Evolutionary conservation across 2,888 invertebrate genomes (phyloP).

Genomic region (Melinopterus prodromus): DNA sequence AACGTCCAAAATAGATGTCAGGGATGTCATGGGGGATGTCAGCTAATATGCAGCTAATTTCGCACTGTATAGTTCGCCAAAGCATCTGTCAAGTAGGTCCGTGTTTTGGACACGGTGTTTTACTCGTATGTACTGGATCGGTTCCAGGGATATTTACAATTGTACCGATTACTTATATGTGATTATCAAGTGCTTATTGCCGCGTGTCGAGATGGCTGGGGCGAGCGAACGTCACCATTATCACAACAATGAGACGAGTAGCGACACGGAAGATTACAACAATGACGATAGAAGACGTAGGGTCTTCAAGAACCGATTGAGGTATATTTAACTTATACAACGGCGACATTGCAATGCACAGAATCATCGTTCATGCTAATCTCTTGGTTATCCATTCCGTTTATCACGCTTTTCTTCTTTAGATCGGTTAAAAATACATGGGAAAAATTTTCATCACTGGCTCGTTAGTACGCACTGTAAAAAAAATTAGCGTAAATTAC

Average conservation of each 20-base stretch:
- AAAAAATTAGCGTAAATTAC: too few species aligned
- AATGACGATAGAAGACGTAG: constrained; percentile 74
- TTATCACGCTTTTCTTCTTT: not conserved
- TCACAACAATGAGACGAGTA: constrained; percentile 73
- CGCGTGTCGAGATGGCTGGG: constrained; percentile 58
- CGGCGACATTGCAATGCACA: not conserved
- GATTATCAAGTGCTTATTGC: constrained; percentile 57
- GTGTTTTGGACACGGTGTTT: not conserved
- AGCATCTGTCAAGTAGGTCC: not conserved
- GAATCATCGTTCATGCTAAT: not conserved
- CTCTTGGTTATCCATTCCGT: not conserved
- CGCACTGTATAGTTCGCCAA: not conserved
- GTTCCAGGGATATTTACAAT: constrained; percentile 54
- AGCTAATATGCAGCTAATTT: not conserved
- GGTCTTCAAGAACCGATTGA: constrained; percentile 75
- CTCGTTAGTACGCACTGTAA: not conserved
- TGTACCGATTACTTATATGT: constrained; percentile 56
- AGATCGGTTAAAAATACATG: not conserved
- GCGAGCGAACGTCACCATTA: constrained; percentile 57
- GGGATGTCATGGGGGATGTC: too few species aligned
- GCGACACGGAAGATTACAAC: constrained; percentile 86
- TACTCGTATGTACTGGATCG: constrained; percentile 55
- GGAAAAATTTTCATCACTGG: not conserved
- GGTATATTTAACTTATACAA: constrained; percentile 57
- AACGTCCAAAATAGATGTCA: too few species aligned